phyloP scores from a whole-genome alignment of 2,113 vertebrate genomes.

The Nothocercus julius region DNA sequence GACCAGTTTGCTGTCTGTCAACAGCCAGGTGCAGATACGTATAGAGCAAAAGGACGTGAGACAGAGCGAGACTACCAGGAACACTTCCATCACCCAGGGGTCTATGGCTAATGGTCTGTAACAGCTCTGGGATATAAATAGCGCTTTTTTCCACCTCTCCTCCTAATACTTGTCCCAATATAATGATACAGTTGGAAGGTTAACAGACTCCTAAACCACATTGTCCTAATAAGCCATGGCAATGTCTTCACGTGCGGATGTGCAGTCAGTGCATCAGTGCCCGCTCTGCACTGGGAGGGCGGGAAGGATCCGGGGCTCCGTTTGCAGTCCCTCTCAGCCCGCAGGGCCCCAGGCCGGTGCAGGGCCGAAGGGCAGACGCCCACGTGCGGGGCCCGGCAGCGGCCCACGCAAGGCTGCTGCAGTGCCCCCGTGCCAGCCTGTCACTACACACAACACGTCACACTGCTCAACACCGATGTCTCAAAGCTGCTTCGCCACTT shows the following conservation, averaged over 20 bases:
- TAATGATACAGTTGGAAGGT: neutral
- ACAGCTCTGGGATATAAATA: neutral
- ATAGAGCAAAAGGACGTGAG: neutral
- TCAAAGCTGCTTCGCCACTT: neutral
- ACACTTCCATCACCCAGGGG: rapidly evolving
- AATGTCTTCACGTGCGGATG: rapidly evolving
- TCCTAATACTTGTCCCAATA: neutral
- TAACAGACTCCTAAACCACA: neutral
- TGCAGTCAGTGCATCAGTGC: neutral
- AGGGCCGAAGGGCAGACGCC: too few relatives aligned
- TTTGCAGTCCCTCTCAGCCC: too few relatives aligned
- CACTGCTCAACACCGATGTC: neutral
- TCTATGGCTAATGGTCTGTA: neutral
- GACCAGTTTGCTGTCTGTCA: rapidly evolving
- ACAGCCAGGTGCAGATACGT: neutral
- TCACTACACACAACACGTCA: too few relatives aligned
- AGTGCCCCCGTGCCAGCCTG: too few relatives aligned
- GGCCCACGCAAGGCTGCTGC: neutral
- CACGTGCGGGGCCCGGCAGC: too few relatives aligned
- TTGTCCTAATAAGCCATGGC: neutral
- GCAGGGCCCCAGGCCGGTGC: too few relatives aligned
- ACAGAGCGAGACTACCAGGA: neutral
- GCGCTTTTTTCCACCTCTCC: too few relatives aligned
- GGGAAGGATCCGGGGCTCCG: rapidly evolving
- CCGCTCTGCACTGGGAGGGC: neutral